Evolutionary conservation across 2,797 vertebrate species (phyloP).

Genomic region (Apogon talboti): DNA sequence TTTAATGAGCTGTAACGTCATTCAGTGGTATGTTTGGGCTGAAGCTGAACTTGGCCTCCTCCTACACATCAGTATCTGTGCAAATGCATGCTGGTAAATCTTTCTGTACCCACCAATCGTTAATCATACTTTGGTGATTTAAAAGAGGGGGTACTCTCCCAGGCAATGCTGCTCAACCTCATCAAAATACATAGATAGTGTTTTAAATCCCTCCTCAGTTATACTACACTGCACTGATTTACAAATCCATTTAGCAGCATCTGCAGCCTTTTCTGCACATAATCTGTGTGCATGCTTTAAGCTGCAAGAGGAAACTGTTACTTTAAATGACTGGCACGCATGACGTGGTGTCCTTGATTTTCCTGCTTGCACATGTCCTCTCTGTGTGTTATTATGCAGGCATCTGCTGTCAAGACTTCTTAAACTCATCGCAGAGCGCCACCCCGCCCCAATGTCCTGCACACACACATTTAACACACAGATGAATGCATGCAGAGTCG

Average conservation of each 20-base stretch:
- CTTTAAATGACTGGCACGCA: constrained; percentile 73
- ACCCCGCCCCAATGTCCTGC: constrained; percentile 47
- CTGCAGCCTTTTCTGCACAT: constrained; percentile 58
- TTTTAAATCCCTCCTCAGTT: constrained; percentile 48
- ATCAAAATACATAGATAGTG: constrained; percentile 8
- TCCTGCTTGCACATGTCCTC: constrained; percentile 73
- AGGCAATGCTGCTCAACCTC: constrained; percentile 19
- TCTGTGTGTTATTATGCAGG: constrained; percentile 71
- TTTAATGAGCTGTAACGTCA: constrained; percentile 2
- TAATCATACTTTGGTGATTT: neutral
- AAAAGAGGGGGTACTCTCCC: constrained; percentile 13
- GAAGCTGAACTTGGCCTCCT: constrained; percentile 33
- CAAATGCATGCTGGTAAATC: constrained; percentile 25
- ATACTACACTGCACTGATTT: constrained; percentile 41
- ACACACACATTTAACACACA: constrained; percentile 32
- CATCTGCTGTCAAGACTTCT: constrained; percentile 83
- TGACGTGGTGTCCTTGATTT: constrained; percentile 72
- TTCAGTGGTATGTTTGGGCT: neutral
- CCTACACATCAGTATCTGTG: constrained; percentile 48
- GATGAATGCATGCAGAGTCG: constrained; percentile 4
- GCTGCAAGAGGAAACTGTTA: constrained; percentile 56
- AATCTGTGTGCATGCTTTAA: constrained; percentile 61
- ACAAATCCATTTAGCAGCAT: constrained; percentile 67
- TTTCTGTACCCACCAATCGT: constrained; percentile 30
- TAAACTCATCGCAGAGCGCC: constrained; percentile 68